Evolutionary conservation across 2,113 vertebrate species (phyloP).

Genomic region (Gymnocephalus cernua): DNA sequence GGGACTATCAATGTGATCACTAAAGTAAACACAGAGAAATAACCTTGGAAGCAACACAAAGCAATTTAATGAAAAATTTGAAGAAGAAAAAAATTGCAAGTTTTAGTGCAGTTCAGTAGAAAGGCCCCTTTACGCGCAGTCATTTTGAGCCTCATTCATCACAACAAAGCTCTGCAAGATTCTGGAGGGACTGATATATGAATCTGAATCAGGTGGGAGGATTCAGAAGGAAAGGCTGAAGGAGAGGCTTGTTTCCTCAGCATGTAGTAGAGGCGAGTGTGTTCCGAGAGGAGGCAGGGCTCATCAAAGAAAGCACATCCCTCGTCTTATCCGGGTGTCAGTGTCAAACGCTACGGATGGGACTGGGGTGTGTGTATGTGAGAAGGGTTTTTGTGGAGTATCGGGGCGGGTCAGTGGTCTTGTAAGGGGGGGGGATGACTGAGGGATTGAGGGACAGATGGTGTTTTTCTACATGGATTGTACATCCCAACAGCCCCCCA

Average conservation of each 20-base stretch:
- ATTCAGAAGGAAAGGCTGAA: neutral
- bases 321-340: conserved; percentile 13
- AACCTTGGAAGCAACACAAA: neutral
- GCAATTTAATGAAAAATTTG: neutral
- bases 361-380: conserved; percentile 1
- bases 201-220: neutral
- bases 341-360: conserved; percentile 50
- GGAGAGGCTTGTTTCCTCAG: conserved; percentile 14
- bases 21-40: neutral
- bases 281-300: conserved; percentile 6
- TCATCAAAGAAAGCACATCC: conserved; percentile 19
- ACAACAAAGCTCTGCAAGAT: neutral
- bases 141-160: conserved; percentile 1
- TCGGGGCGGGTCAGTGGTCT: conserved; percentile 33
- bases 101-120: neutral
- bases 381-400: conserved; percentile 24
- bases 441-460: conserved; percentile 70
- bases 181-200: neutral
- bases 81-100: neutral
- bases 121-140: neutral
- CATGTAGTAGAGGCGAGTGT: neutral
- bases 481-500: conserved; percentile 24
- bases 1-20: neutral
- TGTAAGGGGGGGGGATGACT: conserved; percentile 42
- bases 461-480: conserved; percentile 74